Conservation (phyloP, 2,888 invertebrate genomes). For the Eupithecia subumbrata region DNA sequence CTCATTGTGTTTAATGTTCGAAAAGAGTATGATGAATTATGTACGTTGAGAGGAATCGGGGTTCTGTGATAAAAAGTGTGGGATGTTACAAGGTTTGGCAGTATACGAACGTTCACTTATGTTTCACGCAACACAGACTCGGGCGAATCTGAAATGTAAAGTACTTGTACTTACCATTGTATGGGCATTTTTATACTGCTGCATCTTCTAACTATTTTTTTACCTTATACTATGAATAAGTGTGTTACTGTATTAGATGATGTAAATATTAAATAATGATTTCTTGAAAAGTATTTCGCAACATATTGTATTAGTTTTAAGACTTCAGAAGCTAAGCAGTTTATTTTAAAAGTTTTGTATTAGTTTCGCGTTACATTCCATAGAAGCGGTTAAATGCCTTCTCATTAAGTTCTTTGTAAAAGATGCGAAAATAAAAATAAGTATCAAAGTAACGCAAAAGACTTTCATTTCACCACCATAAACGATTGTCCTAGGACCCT, state of each 20-base stretch:
- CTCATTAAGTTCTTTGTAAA: conserved; percentile 54
- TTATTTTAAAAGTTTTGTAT: conserved; percentile 58
- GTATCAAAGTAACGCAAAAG: conserved; percentile 41
- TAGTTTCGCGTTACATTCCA: conserved; percentile 75
- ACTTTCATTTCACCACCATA: neutral
- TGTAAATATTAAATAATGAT: conserved; percentile 63
- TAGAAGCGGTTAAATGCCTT: conserved; percentile 50
- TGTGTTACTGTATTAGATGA: conserved; percentile 52
- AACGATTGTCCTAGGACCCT: too few species aligned
- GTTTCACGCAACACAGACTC: conserved; percentile 16
- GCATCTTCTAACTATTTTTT: conserved; percentile 54
- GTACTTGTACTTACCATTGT: conserved; percentile 13
- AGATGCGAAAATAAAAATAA: conserved; percentile 50
- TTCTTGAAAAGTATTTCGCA: conserved; percentile 56
- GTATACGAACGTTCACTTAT: conserved; percentile 44
- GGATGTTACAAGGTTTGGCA: conserved; percentile 50
- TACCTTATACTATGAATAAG: conserved; percentile 51
- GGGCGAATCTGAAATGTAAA: conserved; percentile 25
- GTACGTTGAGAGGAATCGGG: conserved; percentile 56
- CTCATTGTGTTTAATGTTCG: conserved; percentile 50
- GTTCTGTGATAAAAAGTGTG: conserved; percentile 72
- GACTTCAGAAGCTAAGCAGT: conserved; percentile 56
- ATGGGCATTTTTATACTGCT: conserved; percentile 48
- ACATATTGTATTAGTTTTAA: conserved; percentile 53
- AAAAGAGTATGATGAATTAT: conserved; percentile 49